Evolutionary conservation across 1,140 invertebrate genomes (phyloP), one percentile per base, ranked within the genome.

Genomic region (Polypedilum pembai): DNA sequence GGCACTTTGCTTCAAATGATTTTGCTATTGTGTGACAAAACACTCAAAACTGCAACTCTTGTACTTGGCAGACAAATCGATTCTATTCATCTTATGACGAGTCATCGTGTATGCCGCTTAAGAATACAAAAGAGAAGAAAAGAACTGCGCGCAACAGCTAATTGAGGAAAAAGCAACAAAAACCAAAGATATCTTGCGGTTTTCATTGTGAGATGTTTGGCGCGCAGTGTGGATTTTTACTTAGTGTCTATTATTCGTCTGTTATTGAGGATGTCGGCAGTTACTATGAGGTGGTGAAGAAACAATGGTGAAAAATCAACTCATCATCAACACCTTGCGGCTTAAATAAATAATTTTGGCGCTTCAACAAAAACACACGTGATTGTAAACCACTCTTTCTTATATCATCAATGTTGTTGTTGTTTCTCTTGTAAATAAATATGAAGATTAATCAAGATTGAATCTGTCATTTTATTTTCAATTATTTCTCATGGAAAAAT

Each of bases 51-150:
- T 33, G 24, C 24, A 33, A 33, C n/a, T 33, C 24, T 33, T 33
- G 24, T 33, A 33, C 5, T 33, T 33, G 24, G 24, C 24, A 33
- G 24, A 33, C 24, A 33, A 33, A 33, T 33, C 24, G 24, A 33
- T 33, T 33, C 24, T 33, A 33, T 33, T 33, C 24, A 33, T 33
- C 24, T 33, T 33, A 33, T 33, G 24, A 33, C 24, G 24, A 33
- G 24, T 33, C 24, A 33, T 33, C 24, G 45, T 15, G 4, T 3
- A 56, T n/a, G 12, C 12, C 12, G 45, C n/a, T 56, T 56, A 56
- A 56, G 45, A 56, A 56, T 56, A 56, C n/a, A n/a, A 56, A 56
- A 56, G n/a, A 56, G 45, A 56, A 56, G n/a, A 56, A 45, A 45
- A 56, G 45, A 56, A 56, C n/a, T 56, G 12, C 45, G 45, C 45